Base-by-base conservation (phyloP, 2,888 invertebrate genomes). In the Archips crataeganus region DNA sequence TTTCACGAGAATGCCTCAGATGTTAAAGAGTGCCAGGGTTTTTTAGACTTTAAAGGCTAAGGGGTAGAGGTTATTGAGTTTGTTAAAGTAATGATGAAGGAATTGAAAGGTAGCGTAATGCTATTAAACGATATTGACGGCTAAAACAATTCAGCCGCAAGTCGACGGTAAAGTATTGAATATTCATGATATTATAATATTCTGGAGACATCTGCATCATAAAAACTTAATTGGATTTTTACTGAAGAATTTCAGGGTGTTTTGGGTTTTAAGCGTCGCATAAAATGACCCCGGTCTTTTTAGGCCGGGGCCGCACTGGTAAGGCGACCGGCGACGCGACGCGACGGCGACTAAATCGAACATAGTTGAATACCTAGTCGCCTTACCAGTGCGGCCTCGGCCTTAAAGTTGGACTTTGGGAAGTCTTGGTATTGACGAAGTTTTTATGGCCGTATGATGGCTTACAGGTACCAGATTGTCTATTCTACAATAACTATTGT, bases 221-320 rank as follows among this genome's bases (percentile, higher is more conserved):
- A 75, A 79, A 79, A 77, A 78, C 70, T 75, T 77, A 76, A 78
- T 78, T 78, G 74, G 73, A 79, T 77, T 79, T 78, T 76, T 76
- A 67, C 66, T 68, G 59, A 75, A 69, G 74, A 75, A 73, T 70
- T 75, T 65, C 32, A 49, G 69, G 69, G 51, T 75, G 71, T 62
- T 68, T 36, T 13, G 54, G 45, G 63, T 75, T 67, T 59, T 42
- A 49, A 23, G 54, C 47, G 62, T 42, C 36, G 32, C 49, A 36
- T 60, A 64, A 73, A 69, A 51, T 69, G 59, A 69, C 59, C 67
- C 63, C 42, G 4, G 47, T 3, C 45, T 45, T 63, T 54, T 10
- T n/a, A n/a, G n/a, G n/a, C n/a, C n/a, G n/a, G n/a, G n/a, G n/a
- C n/a, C n/a, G n/a, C n/a, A n/a, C n/a, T n/a, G n/a, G n/a, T n/a